Evolutionary conservation across 2,113 vertebrate genomes (phyloP), one percentile per base, ranked within the genome.

Genomic region (Stictonetta naevosa): DNA sequence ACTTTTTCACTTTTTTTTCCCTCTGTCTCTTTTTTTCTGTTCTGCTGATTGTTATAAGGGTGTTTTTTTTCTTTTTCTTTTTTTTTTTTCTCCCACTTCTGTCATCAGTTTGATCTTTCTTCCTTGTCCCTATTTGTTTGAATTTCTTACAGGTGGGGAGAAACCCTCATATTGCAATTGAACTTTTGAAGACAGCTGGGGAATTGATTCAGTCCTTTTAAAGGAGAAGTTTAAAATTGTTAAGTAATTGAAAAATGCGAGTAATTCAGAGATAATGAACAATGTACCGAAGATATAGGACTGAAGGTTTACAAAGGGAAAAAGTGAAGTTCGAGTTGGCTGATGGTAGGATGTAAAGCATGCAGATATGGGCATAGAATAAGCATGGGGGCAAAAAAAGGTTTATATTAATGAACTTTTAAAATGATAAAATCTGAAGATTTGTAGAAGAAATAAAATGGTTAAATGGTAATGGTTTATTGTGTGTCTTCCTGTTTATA

Each of bases 51-150:
- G 91, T 94, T 97, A 48, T 75, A 94, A 72, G 83, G 71, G 34
- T 81, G 85, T 90, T 29, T 72, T 34, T 72, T n/a, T 38, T 28
- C 15, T 20, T 36, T 15, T 17, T 16, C 4, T 62, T 26, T 78
- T 91, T 92, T 40, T 53, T 34, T 14, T n/a, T 38, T 38, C 38
- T 18, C 13, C 40, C 10, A 66, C 34, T 96, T 94, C 82, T 95
- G 89, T 96, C 95, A 95, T 77, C 93, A 86, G 93, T 98, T 97
- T 97, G 96, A 95, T 98, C 94, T 97, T 96, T 97, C 94, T 98
- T 97, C 86, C 96, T 96, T 97, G 93, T 96, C 92, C 38, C 36
- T 50, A 3, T 97, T 93, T 97, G 94, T 96, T 90, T 92, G 88
- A 33, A 20, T 93, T 67, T 90, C 74, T 95, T 94, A 72, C 52